Evolutionary conservation across 2,113 vertebrate genomes (phyloP), one percentile per base, ranked within the genome.

Genomic region (Cheilinus undulatus): DNA sequence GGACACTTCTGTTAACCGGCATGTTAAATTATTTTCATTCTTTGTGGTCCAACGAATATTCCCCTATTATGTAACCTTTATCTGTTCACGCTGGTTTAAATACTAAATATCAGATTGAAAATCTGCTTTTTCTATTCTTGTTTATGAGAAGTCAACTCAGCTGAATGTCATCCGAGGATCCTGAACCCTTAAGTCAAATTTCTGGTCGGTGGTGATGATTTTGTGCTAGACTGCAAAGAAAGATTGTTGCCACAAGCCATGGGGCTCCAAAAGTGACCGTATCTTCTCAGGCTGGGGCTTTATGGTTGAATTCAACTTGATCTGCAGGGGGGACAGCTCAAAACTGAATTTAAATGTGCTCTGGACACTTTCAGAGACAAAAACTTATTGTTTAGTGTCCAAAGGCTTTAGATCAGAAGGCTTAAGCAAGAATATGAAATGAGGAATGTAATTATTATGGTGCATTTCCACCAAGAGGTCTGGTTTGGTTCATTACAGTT

Each of bases 221-320:
- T 54, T 63, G 61, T 40, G 49, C 43, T 26, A n/a, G 46, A 24
- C 40, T 36, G 48, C 24, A 51, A 67, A 51, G 46, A 49, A 70
- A 83, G 48, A 64, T 7, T 60, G 9, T 38, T 20, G 74, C 85
- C 80, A 78, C 65, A 67, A 74, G 72, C 73, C 67, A 19, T 23
- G 59, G 42, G 15, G 7, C 7, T 6, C 32, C 5, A 50, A 83
- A 48, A 65, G 66, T 48, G 45, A 61, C 30, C 14, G 27, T 6
- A 50, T 66, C 43, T 66, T 43, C 43, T 86, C 53, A 63, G 36
- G 61, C 67, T 45, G 27, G 78, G 67, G 69, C 54, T 42, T 58
- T 43, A 69, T 12, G 20, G 14, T 28, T 62, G 14, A 45, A 74
- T 34, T 67, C 51, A 30, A 46, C 63, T 48, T 36, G 53, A 74